These are phyloP conservation scores for Magallana nippona DNA, from an alignment of 2,888 invertebrate genomes.

Conservation along the genomic window DNA sequence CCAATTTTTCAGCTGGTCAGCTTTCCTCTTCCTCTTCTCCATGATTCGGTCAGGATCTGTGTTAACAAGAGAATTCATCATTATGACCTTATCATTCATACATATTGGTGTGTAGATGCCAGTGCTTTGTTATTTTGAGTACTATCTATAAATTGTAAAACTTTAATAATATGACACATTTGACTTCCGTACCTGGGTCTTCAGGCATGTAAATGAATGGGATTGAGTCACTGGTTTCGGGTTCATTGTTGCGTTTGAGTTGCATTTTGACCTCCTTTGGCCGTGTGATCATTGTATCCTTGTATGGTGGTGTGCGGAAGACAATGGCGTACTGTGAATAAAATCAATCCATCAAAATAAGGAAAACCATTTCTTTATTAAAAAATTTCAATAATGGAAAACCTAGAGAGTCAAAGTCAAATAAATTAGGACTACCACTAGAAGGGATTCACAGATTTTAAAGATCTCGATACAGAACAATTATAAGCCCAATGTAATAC, in stretches of 20 bases:
- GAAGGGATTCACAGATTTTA: too few relatives aligned
- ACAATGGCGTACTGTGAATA: constrained; percentile 81
- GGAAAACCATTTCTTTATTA: background rate
- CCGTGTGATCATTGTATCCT: constrained; percentile 84
- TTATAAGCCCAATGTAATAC: too few relatives aligned
- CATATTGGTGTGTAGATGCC: background rate
- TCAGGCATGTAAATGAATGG: constrained; percentile 87
- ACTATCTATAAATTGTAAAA: too few relatives aligned
- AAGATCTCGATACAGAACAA: too few relatives aligned
- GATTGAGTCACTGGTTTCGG: constrained; percentile 84
- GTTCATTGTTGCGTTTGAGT: constrained; percentile 90
- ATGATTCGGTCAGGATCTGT: constrained; percentile 75
- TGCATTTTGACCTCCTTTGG: constrained; percentile 91
- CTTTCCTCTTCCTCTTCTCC: constrained; percentile 74
- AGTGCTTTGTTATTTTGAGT: too few relatives aligned
- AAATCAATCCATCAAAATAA: background rate
- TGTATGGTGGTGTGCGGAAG: constrained; percentile 88
- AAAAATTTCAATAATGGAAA: too few relatives aligned
- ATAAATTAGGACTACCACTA: too few relatives aligned
- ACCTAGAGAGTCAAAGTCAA: too few relatives aligned
- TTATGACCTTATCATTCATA: background rate
- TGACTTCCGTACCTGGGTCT: constrained; percentile 67
- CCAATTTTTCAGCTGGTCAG: constrained; percentile 62
- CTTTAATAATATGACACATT: too few relatives aligned
- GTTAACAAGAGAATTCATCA: background rate